Base-by-base conservation (phyloP, 2,113 vertebrate species). In the Empidonax alnorum region DNA sequence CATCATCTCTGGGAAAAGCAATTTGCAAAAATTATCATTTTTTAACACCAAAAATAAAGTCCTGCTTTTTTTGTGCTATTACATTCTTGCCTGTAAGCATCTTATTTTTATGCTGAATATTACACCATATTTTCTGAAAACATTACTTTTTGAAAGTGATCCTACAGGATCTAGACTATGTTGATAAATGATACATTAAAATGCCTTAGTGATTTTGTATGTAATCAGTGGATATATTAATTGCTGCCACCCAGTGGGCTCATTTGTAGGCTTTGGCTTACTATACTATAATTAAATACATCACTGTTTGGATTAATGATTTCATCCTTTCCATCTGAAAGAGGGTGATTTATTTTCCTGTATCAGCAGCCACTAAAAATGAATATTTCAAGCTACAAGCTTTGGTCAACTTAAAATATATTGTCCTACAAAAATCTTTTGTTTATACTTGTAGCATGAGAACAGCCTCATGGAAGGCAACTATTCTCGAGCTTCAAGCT, bases 201-300 rank as follows among this genome's bases (percentile, higher is more conserved):
- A 86, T 62, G 27, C 61, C 56, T 87, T 31, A 12, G 39, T 21
- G 18, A 58, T 79, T 90, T 94, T 85, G 13, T 49, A 37, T 72
- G 10, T 66, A 89, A 93, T 81, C n/a, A 25, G 31, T 73, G 58
- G 28, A 25, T 65, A 82, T 82, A 96, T 94, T 95, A 95, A 96
- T 96, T 90, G 62, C 75, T 78, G 59, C 68, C 65, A 94, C 71
- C 84, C 82, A 86, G 85, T 65, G 44, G 31, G 49, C 72, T 94
- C 83, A 46, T 81, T 95, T 87, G 59, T 78, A 95, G 83, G 65
- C 61, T 87, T 95, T 94, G 67, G 55, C 89, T 91, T 49, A 65
- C 63, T 56, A 50, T 94, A 44, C 49, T 73, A 39, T 62, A 87
- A 47, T 75, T 87, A 95, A 90, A 83, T 92, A 53, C 41, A 77